Evolutionary conservation across 2,888 invertebrate species (phyloP).

Genomic region (Nomada fabriciana): DNA sequence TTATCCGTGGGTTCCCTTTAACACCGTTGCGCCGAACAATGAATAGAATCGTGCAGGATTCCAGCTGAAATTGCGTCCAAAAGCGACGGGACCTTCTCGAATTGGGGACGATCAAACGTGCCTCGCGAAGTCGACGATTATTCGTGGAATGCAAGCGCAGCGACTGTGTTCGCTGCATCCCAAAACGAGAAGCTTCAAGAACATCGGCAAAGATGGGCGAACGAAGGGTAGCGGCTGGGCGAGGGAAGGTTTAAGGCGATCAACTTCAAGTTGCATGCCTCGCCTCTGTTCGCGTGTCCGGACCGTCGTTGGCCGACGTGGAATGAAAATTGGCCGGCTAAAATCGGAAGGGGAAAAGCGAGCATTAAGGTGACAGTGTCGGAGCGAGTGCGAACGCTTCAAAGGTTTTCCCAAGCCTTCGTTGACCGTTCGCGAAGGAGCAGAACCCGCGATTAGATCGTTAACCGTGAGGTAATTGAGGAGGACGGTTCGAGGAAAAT

Average conservation of each 20-base stretch:
- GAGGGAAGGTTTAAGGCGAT: too few species aligned
- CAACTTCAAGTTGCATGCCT: too few species aligned
- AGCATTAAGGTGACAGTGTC: constrained; percentile 26
- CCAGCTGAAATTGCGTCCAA: constrained; percentile 76
- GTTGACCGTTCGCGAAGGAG: constrained; percentile 66
- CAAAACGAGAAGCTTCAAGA: background rate
- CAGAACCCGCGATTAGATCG: constrained; percentile 80
- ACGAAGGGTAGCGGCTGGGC: too few species aligned
- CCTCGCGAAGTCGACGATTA: constrained; percentile 54
- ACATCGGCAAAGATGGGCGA: background rate
- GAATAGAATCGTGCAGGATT: constrained; percentile 78
- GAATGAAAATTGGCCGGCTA: background rate
- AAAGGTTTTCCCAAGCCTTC: constrained; percentile 74
- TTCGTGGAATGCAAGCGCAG: constrained; percentile 25
- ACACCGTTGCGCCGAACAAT: constrained; percentile 76
- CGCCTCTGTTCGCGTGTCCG: too few species aligned
- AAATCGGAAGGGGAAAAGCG: too few species aligned
- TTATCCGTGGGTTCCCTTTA: constrained; percentile 22
- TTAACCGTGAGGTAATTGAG: constrained; percentile 81
- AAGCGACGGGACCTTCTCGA: constrained; percentile 68
- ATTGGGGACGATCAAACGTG: constrained; percentile 58
- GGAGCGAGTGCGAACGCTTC: constrained; percentile 65
- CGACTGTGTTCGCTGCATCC: background rate
- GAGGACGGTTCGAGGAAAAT: constrained; percentile 78
- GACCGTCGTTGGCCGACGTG: background rate